A percentile compares a stretch with the other conserved stretches of the same genome.
Evolutionary conservation across 2,797 vertebrate species (phyloP).

Genomic region (Urosaurus nigricauda): DNA sequence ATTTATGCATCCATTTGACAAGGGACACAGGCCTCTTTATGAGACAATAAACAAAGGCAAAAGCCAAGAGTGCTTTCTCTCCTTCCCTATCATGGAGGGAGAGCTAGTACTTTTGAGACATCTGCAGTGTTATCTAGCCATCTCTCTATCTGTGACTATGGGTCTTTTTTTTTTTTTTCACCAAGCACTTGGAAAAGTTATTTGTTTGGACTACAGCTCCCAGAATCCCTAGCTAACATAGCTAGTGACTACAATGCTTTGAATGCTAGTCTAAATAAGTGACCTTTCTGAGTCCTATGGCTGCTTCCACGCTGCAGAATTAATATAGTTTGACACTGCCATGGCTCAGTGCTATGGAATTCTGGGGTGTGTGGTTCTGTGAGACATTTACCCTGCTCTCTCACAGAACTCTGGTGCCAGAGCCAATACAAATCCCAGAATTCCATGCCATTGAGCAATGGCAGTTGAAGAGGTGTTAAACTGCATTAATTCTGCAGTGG

Average conservation of each 20-base stretch:
- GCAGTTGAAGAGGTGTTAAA: too few species aligned
- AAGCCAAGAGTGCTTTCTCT: not conserved
- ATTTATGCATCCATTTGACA: slow-evolving; percentile 20
- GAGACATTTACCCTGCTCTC: too few species aligned
- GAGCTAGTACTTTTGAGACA: not conserved
- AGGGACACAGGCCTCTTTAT: slow-evolving; percentile 8
- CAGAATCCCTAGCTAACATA: not conserved
- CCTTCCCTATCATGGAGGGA: not conserved
- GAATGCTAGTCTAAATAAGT: not conserved
- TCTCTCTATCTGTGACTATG: too few species aligned
- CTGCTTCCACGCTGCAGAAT: too few species aligned
- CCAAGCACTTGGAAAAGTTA: too few species aligned
- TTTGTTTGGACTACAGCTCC: not conserved
- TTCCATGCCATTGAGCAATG: too few species aligned
- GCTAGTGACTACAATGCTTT: not conserved
- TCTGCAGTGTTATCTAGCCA: not conserved
- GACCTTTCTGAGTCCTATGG: not conserved
- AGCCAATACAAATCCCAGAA: too few species aligned
- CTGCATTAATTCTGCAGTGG: too few species aligned
- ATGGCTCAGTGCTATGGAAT: too few species aligned
- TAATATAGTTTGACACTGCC: too few species aligned
- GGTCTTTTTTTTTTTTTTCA: not conserved
- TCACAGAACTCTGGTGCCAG: too few species aligned
- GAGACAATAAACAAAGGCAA: slow-evolving; percentile 5
- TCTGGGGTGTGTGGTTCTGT: too few species aligned